A percentile compares a stretch with the other conserved stretches of the same genome.
Evolutionary conservation across 2,113 vertebrate genomes (phyloP).

Genomic region (Hippocampus barbouri): DNA sequence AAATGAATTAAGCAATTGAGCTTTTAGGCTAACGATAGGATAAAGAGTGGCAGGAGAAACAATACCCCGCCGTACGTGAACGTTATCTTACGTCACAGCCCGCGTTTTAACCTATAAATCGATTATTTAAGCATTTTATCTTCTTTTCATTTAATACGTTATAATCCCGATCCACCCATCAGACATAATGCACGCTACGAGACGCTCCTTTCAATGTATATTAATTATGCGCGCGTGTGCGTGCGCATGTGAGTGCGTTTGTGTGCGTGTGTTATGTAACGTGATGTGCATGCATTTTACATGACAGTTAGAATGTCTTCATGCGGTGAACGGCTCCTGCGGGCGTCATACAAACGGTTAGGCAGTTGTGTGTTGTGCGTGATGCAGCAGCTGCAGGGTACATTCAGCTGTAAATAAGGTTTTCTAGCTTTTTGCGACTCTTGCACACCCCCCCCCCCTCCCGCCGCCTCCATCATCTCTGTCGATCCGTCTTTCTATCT

Average conservation of each 20-base stretch:
- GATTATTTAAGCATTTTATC: background rate
- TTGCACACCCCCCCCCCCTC: background rate
- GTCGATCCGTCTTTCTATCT: slow-evolving; percentile 54
- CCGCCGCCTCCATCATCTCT: slow-evolving; percentile 38
- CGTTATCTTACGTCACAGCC: background rate
- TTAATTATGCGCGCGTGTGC: slow-evolving; percentile 1
- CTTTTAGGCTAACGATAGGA: background rate
- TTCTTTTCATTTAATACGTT: background rate
- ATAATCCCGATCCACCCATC: background rate
- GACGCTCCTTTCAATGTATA: slow-evolving; percentile 1
- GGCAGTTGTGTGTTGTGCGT: slow-evolving; percentile 40
- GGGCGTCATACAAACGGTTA: slow-evolving; percentile 38
- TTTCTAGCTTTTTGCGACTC: slow-evolving; percentile 6
- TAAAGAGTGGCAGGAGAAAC: background rate
- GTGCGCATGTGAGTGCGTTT: slow-evolving; percentile 7
- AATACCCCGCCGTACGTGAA: background rate
- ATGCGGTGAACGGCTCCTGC: slow-evolving; percentile 31
- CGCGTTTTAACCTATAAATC: slow-evolving; percentile 1
- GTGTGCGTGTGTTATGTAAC: slow-evolving; percentile 39
- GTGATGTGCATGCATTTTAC: slow-evolving; percentile 11
- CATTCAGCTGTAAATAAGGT: slow-evolving; percentile 52
- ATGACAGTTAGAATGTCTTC: slow-evolving; percentile 45
- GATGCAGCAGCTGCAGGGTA: slow-evolving; percentile 60
- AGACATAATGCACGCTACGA: background rate
- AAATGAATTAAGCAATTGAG: background rate